These are phyloP conservation scores for Phortica variegata DNA, from an alignment of 1,140 invertebrate species.

Conservation along the genomic window DNA sequence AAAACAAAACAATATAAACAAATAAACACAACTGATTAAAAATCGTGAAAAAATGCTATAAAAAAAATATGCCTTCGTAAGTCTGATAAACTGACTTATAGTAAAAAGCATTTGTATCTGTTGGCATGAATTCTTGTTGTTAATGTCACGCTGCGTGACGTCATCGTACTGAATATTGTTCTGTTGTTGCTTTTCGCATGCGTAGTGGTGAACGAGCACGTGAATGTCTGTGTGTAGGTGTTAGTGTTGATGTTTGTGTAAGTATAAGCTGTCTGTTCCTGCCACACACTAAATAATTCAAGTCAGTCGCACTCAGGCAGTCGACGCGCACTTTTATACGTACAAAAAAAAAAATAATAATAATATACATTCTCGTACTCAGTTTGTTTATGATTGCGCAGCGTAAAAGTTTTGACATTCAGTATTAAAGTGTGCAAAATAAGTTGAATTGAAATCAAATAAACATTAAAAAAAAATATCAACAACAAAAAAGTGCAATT, in stretches of 20 bases:
- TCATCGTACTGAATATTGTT: constrained; percentile 21
- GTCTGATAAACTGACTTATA: too few relatives aligned
- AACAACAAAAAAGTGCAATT: too few relatives aligned
- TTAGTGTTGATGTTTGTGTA: neutral
- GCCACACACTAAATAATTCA: too few relatives aligned
- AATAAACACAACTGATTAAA: constrained; percentile 14
- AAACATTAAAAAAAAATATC: too few relatives aligned
- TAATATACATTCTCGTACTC: constrained; percentile 26
- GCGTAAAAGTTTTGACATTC: constrained; percentile 31
- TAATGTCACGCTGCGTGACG: constrained; percentile 17
- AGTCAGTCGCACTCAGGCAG: neutral
- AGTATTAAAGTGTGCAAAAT: constrained; percentile 15
- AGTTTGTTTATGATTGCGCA: constrained; percentile 40
- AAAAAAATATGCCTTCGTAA: neutral
- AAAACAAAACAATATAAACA: constrained; percentile 11
- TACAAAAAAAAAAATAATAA: constrained; percentile 21
- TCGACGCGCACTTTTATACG: neutral
- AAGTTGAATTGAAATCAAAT: too few relatives aligned
- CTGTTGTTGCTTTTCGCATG: neutral
- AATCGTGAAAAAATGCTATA: neutral
- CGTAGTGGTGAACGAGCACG: constrained; percentile 1
- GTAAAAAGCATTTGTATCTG: too few relatives aligned
- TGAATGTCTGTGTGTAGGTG: constrained; percentile 2
- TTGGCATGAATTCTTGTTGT: too few relatives aligned
- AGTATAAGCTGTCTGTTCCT: neutral